Base-by-base conservation (phyloP, 2,113 vertebrate genomes). In the Brienomyrus brachyistius region DNA sequence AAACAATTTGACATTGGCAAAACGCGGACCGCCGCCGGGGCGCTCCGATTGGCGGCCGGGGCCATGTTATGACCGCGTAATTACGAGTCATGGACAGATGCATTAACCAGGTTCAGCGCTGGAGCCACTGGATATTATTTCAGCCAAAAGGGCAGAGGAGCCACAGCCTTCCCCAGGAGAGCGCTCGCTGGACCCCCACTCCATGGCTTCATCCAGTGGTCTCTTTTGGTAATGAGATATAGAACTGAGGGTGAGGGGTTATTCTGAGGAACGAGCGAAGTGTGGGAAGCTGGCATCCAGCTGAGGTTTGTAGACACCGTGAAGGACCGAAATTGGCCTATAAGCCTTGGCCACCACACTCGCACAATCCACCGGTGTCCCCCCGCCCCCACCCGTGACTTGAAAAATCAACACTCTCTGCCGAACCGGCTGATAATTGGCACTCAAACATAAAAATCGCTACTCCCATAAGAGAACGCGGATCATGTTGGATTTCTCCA, bases 101-200 rank as follows among this genome's bases (percentile, higher is more conserved):
- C 95, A 97, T 97, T 97, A 97, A 96, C 96, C 97, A 97, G 97
- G 96, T 97, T 97, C 97, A 95, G 88, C 91, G 95, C 95, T 97
- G 97, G 97, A 97, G 97, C 97, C 97, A 97, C 96, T 97, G 97
- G 96, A 96, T 97, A 97, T 97, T 97, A 97, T 97, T 97, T 96
- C 96, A 97, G 96, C 95, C 96, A 95, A 95, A 95, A 96, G 96
- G 93, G 94, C 94, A 92, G 93, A 95, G 95, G 95, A 95, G 96
- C 95, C 94, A 95, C 94, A 95, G 94, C 92, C 92, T 95, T 97
- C 96, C 95, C 95, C 96, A 95, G 96, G 95, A 92, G 92, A 93
- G 94, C 94, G 94, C 95, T 95, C 94, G 93, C 95, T 94, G 95
- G 94, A 93, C 93, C 93, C 94, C 94, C 92, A 94, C 94, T 93